Conservation (phyloP, 2,113 vertebrate genomes). For the Thunnus thynnus region DNA sequence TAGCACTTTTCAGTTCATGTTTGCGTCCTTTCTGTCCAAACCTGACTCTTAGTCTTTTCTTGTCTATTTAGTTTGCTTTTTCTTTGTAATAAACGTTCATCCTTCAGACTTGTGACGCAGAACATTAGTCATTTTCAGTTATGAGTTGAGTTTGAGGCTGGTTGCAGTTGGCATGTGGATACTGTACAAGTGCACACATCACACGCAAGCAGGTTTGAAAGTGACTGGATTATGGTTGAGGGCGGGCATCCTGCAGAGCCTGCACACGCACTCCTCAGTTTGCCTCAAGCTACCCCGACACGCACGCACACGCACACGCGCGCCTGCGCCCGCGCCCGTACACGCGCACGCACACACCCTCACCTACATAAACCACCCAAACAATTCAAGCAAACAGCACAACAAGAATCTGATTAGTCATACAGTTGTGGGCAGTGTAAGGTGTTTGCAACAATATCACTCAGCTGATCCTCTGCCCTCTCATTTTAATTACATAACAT, state of each 20-base stretch:
- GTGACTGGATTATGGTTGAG: slow-evolving; percentile 35
- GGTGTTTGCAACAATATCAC: slow-evolving; percentile 31
- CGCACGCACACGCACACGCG: not conserved
- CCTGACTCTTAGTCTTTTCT: not conserved
- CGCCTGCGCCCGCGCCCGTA: not conserved
- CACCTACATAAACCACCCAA: slow-evolving; percentile 36
- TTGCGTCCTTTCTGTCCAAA: not conserved
- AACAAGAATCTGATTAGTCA: slow-evolving; percentile 45
- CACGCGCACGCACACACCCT: slow-evolving; percentile 1
- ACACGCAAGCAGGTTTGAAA: slow-evolving; percentile 14
- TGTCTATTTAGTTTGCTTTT: not conserved
- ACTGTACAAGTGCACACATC: slow-evolving; percentile 6
- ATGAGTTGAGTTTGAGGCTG: slow-evolving; percentile 35
- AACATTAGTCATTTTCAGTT: not conserved
- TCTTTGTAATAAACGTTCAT: not conserved
- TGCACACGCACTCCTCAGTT: slow-evolving; percentile 14
- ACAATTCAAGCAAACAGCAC: slow-evolving; percentile 26
- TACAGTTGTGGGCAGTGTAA: slow-evolving; percentile 28
- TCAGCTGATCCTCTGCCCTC: slow-evolving; percentile 39
- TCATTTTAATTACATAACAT: slow-evolving; percentile 40
- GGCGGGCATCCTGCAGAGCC: slow-evolving; percentile 52
- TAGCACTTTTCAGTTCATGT: slow-evolving; percentile 6
- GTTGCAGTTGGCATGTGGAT: slow-evolving; percentile 16
- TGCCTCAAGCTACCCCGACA: slow-evolving; percentile 24
- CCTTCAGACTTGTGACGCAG: slow-evolving; percentile 1